phyloP scores from a whole-genome alignment of 2,113 vertebrate genomes.

The Ceyx cyanopectus region DNA sequence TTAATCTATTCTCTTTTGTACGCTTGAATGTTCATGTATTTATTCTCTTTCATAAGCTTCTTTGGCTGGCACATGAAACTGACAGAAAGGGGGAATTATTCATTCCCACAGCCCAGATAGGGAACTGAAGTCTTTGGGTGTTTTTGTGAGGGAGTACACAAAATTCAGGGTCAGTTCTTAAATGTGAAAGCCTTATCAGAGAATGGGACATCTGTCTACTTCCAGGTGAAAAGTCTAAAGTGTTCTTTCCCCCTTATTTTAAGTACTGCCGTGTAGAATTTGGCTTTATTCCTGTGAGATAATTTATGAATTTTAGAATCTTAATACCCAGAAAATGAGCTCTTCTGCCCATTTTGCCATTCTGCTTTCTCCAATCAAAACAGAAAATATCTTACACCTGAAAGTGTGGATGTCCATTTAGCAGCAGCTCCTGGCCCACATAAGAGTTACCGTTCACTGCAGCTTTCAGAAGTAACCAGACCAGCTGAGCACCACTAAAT shows the following conservation, averaged over 20 bases:
- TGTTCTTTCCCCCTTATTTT: background rate
- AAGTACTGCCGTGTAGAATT: background rate
- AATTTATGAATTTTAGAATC: background rate
- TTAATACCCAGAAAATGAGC: background rate
- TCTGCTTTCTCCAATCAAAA: background rate
- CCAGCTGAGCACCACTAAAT: background rate
- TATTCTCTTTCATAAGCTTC: constrained; percentile 15
- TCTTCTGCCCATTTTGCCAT: background rate
- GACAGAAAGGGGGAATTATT: background rate
- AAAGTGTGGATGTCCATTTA: background rate
- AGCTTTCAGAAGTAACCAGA: background rate
- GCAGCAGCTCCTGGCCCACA: background rate
- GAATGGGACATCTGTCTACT: background rate
- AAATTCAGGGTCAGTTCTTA: background rate
- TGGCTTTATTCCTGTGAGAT: background rate
- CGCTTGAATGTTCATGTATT: background rate
- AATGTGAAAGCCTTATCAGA: background rate
- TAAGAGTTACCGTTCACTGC: background rate
- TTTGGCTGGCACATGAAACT: background rate
- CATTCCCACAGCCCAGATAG: background rate
- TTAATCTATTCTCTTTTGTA: constrained; percentile 17
- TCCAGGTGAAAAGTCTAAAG: background rate
- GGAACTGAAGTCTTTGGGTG: background rate
- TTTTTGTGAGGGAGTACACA: background rate
- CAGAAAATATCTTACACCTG: background rate